Evolutionary conservation across 2,113 vertebrate genomes (phyloP), one percentile per base, ranked within the genome.

Genomic region (Hipposideros armiger): DNA sequence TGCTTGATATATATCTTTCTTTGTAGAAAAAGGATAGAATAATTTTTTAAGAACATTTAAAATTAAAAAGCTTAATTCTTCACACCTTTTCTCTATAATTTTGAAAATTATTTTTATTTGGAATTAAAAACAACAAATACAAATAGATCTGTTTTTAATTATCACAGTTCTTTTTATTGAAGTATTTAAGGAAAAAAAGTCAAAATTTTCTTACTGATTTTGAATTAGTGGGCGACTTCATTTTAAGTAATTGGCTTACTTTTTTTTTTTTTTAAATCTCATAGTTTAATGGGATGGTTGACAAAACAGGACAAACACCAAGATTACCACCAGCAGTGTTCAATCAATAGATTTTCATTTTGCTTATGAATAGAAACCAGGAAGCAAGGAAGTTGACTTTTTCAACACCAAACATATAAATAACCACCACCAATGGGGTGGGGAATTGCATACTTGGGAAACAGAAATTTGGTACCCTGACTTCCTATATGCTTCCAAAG

Each of bases 121-220:
- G 26, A 81, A 73, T 91, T 95, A 54, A 97, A 95, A 96, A 26
- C n/a, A 83, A 66, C 47, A 86, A 84, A 54, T 92, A 72, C 9
- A 81, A 70, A 64, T 78, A 92, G 40, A 42, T 84, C 16, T 42
- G 70, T 90, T 17, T 83, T n/a, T 45, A 50, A 67, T 60, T 77
- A 72, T 91, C 30, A 92, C 14, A 89, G 1, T 70, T 11, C 19
- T 58, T 81, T 78, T 77, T 92, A 95, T 60, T 66, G 73, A 87
- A 90, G 10, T 85, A 60, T 84, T 87, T 90, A 87, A 62, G 92
- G 28, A 22, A 52, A 73, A 88, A 74, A 85, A 45, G 24, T 40
- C 9, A 72, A 11, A 87, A 40, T 60, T 95, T 87, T n/a, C 24
- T 66, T 91, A 58, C 14, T 95, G 52, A 11, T 90, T 4, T n/a